These are phyloP conservation scores for Holacanthella duospinosa DNA, from an alignment of 2,888 invertebrate species.

Conservation along the genomic window DNA sequence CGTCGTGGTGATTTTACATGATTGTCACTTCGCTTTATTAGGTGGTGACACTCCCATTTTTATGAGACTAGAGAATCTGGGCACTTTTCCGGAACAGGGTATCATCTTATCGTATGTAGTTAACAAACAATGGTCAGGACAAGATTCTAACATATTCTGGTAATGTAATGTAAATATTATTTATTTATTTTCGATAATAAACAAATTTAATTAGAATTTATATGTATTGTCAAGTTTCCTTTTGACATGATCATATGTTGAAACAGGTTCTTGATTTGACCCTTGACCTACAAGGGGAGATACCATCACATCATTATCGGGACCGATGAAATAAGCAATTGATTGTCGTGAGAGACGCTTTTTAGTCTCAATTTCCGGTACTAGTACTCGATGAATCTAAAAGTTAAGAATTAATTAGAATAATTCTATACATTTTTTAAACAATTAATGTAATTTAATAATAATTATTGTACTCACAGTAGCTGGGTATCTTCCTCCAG, in stretches of 20 bases:
- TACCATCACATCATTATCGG: slow-evolving; percentile 37
- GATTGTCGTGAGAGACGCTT: slow-evolving; percentile 37
- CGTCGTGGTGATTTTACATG: too few species aligned
- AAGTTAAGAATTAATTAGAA: too few species aligned
- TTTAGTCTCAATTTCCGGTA: slow-evolving; percentile 37
- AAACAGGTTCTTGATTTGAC: slow-evolving; percentile 12
- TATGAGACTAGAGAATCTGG: too few species aligned
- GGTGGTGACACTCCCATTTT: too few species aligned
- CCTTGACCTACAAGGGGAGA: slow-evolving; percentile 35
- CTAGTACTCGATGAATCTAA: slow-evolving; percentile 39
- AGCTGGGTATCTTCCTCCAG: slow-evolving; percentile 57
- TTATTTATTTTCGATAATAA: too few species aligned
- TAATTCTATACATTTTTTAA: too few species aligned
- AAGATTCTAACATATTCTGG: too few species aligned
- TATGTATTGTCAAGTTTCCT: slow-evolving; percentile 11
- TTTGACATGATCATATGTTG: slow-evolving; percentile 23
- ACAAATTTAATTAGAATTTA: slow-evolving; percentile 12
- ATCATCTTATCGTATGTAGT: too few species aligned
- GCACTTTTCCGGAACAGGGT: too few species aligned
- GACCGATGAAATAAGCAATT: slow-evolving; percentile 40
- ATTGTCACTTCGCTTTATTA: too few species aligned
- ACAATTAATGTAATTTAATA: not conserved
- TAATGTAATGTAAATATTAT: too few species aligned
- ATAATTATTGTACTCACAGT: slow-evolving; percentile 53
- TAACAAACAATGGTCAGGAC: too few species aligned